Percentiles rank a stretch among this genome's conserved stretches.
phyloP scores from a whole-genome alignment of 2,888 invertebrate genomes.

The Pristionchus entomophagus region DNA sequence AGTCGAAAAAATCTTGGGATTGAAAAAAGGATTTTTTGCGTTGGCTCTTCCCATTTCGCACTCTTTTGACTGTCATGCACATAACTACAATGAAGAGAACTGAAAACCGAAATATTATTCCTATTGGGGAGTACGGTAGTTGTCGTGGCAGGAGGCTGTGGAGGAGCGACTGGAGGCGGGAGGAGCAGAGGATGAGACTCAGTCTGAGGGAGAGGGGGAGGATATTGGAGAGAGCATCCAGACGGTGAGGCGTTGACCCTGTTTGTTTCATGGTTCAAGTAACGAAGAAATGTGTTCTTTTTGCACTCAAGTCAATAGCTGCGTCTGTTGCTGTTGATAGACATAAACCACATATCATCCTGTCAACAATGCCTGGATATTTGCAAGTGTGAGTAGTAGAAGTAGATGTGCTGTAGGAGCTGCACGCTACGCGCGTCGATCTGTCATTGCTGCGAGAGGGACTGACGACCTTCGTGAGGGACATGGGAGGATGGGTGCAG shows the following conservation, averaged over 20 bases:
- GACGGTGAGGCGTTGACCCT: neutral
- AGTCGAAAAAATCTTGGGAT: neutral
- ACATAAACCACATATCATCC: too few species aligned
- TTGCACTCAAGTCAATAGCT: too few species aligned
- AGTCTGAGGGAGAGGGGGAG: neutral
- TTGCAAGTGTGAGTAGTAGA: too few species aligned
- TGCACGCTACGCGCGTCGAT: neutral
- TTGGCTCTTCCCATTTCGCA: too few species aligned
- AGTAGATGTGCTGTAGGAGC: neutral
- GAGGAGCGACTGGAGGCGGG: neutral
- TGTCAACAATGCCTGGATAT: too few species aligned
- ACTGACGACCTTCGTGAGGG: neutral
- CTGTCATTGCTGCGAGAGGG: neutral
- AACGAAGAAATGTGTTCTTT: too few species aligned
- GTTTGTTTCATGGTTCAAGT: too few species aligned
- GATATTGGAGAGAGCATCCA: neutral
- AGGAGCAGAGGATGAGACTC: constrained; percentile 6
- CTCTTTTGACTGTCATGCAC: neutral
- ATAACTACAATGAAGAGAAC: too few species aligned
- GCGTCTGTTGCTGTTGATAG: too few species aligned
- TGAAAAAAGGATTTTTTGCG: neutral
- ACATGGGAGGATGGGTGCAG: constrained; percentile 36
- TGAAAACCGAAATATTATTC: too few species aligned
- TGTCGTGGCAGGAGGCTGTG: neutral
- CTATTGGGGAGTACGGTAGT: too few species aligned